A percentile compares a stretch with the other conserved stretches of the same genome.
Conservation (phyloP, 2,888 invertebrate species). For the Hypena proboscidalis region DNA sequence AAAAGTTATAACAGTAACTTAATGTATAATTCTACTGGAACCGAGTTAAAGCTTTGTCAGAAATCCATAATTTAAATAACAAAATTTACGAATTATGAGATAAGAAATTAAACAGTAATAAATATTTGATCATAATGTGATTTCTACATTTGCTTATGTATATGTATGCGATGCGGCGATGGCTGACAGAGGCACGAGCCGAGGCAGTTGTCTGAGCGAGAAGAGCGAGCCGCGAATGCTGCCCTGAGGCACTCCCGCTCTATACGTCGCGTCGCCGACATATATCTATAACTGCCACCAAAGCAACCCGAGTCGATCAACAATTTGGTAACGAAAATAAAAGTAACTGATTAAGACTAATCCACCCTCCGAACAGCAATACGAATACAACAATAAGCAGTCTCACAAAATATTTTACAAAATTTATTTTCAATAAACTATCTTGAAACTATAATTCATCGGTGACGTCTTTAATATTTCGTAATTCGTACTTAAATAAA, state of each 20-base stretch:
- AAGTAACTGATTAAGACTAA: slow-evolving; percentile 77
- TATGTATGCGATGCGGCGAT: slow-evolving; percentile 65
- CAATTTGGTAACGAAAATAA: slow-evolving; percentile 85
- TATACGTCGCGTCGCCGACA: slow-evolving; percentile 52
- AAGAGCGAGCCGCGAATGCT: slow-evolving; percentile 9
- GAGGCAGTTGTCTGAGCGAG: slow-evolving; percentile 1
- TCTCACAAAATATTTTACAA: slow-evolving; percentile 85
- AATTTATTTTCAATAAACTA: slow-evolving; percentile 79
- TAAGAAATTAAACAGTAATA: slow-evolving; percentile 83
- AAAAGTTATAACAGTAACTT: slow-evolving; percentile 84
- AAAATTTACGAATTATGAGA: slow-evolving; percentile 81
- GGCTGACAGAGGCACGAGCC: slow-evolving; percentile 56
- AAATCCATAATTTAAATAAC: slow-evolving; percentile 84
- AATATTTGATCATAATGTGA: slow-evolving; percentile 83
- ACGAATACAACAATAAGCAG: slow-evolving; percentile 85
- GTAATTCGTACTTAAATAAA: slow-evolving; percentile 77
- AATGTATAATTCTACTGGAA: slow-evolving; percentile 84
- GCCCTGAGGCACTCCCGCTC: slow-evolving; percentile 16
- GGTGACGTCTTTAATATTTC: slow-evolving; percentile 77
- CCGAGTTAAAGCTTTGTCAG: slow-evolving; percentile 85
- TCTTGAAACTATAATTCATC: slow-evolving; percentile 80
- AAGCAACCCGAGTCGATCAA: slow-evolving; percentile 79
- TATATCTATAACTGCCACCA: slow-evolving; percentile 74
- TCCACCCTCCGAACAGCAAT: slow-evolving; percentile 76
- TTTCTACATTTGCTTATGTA: slow-evolving; percentile 67